Conservation (phyloP, 1,140 invertebrate species). For the Aphidius ervi region DNA sequence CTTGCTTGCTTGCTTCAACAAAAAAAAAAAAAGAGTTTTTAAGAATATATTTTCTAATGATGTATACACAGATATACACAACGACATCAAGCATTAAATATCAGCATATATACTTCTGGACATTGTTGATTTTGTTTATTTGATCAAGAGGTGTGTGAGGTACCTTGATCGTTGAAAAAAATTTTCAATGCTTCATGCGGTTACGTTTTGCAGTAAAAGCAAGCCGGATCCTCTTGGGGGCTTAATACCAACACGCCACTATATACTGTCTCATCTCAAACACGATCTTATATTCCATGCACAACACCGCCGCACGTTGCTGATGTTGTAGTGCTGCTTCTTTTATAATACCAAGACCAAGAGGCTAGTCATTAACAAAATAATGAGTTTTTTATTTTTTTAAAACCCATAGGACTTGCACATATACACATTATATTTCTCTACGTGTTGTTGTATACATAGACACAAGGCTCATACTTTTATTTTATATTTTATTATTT, state of each 20-base stretch:
- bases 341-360: constrained; percentile 36
- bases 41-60: too few relatives aligned
- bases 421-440: constrained; percentile 10
- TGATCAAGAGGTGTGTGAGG: not conserved
- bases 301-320: constrained; percentile 23
- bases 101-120: too few relatives aligned
- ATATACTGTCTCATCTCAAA: constrained; percentile 45
- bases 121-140: too few relatives aligned
- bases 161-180: constrained; percentile 1
- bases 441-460: not conserved
- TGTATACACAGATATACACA: too few relatives aligned
- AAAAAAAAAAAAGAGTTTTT: too few relatives aligned
- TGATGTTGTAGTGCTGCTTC: constrained; percentile 2
- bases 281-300: constrained; percentile 50
- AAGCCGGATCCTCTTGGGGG: constrained; percentile 38
- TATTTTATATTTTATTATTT: constrained; percentile 3
- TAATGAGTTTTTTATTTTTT: constrained; percentile 33
- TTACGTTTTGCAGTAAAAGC: constrained; percentile 23
- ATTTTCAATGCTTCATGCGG: constrained; percentile 21
- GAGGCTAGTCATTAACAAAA: constrained; percentile 51
- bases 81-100: too few relatives aligned
- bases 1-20: too few relatives aligned
- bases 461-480: constrained; percentile 7
- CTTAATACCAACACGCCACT: constrained; percentile 29
- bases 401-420: constrained; percentile 13